A percentile compares a stretch with the other conserved stretches of the same genome.
These are phyloP conservation scores for Cyanocitta stelleri DNA, from an alignment of 2,113 vertebrate genomes.

Conservation along the genomic window DNA sequence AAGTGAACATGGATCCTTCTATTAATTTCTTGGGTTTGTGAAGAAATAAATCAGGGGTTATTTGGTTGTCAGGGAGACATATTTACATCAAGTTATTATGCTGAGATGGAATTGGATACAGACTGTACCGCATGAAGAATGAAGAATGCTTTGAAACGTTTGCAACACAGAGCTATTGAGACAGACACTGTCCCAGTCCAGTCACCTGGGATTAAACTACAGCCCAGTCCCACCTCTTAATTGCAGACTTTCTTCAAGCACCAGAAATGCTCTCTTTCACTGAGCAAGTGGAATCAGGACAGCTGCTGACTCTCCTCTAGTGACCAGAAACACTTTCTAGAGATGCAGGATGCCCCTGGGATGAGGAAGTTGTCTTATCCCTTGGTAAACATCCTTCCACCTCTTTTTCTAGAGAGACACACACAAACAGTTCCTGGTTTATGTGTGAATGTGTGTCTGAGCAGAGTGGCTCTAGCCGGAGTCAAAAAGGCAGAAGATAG, in stretches of 20 bases:
- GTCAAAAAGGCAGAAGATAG: slow-evolving; percentile 37
- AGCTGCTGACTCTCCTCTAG: background rate
- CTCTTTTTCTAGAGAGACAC: background rate
- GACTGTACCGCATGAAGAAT: background rate
- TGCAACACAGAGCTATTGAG: slow-evolving; percentile 35
- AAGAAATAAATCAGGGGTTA: background rate
- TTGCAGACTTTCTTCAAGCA: background rate
- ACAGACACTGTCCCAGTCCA: slow-evolving; percentile 8
- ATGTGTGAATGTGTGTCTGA: background rate
- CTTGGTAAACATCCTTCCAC: background rate
- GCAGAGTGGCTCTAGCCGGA: slow-evolving; percentile 6
- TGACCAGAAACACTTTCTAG: background rate
- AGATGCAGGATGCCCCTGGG: background rate
- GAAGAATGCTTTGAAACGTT: slow-evolving; percentile 9
- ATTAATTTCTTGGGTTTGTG: background rate
- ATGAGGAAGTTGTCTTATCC: background rate
- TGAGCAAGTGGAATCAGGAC: background rate
- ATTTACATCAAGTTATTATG: slow-evolving; percentile 28
- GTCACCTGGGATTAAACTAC: background rate
- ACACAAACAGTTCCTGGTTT: background rate
- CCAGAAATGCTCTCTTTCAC: background rate
- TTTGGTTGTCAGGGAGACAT: background rate
- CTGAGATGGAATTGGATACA: slow-evolving; percentile 33
- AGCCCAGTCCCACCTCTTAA: background rate
- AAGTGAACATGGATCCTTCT: background rate